These are phyloP conservation scores for Zapus hudsonius DNA, from an alignment of 2,113 vertebrate genomes.

Conservation along the genomic window DNA sequence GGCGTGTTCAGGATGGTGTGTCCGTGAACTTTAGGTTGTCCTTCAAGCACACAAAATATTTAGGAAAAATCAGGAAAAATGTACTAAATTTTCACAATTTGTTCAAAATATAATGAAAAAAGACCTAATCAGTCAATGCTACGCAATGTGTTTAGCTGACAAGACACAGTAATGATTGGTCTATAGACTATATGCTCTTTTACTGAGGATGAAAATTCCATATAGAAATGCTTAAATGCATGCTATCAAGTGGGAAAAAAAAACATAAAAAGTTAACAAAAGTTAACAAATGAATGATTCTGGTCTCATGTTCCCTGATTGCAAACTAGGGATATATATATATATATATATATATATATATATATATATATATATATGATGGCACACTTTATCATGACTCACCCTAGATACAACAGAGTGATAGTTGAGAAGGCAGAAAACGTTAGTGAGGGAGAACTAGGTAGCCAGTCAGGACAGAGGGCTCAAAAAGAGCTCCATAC, in stretches of 20 bases:
- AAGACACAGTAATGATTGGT: background rate
- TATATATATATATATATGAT: too few species aligned
- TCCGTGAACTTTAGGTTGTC: too few species aligned
- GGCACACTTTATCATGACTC: accelerated
- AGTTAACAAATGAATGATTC: background rate
- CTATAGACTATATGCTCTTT: background rate
- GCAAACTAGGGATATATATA: background rate
- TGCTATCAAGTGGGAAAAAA: too few species aligned
- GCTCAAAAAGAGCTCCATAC: too few species aligned
- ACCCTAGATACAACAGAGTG: background rate
- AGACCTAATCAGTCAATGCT: background rate
- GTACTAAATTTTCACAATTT: background rate
- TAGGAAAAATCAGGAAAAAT: background rate
- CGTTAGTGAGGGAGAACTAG: too few species aligned
- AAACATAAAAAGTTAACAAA: too few species aligned
- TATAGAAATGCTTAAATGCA: background rate
- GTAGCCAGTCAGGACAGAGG: too few species aligned
- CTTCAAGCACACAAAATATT: background rate
- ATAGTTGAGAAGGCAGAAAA: too few species aligned
- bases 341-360: too few species aligned
- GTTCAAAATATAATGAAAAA: background rate
- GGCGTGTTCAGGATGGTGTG: too few species aligned
- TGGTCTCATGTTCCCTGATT: background rate
- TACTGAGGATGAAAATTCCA: background rate
- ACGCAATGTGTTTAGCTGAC: background rate